Percentiles rank a stretch among this genome's conserved stretches.
Evolutionary conservation across 2,113 vertebrate species (phyloP).

Genomic region (Ictalurus furcatus): DNA sequence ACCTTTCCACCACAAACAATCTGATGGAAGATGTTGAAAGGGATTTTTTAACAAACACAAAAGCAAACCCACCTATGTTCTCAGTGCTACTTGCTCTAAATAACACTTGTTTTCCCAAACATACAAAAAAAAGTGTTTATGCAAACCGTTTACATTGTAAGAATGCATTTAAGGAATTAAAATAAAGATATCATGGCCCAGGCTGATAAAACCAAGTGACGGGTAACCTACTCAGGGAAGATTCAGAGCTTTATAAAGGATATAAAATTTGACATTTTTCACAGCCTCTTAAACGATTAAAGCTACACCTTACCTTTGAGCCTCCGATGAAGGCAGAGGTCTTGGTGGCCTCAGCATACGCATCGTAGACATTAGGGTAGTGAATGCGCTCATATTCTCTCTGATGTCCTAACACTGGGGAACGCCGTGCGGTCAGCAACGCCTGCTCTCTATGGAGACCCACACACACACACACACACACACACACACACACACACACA

Average conservation of each 20-base stretch:
- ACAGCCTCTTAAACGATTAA: not conserved
- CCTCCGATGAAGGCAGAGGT: slow-evolving; percentile 93
- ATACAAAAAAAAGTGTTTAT: slow-evolving; percentile 29
- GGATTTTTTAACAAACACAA: not conserved
- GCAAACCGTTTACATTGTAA: slow-evolving; percentile 26
- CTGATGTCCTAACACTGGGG: slow-evolving; percentile 80
- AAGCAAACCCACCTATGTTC: not conserved
- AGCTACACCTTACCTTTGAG: slow-evolving; percentile 78
- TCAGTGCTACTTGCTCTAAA: slow-evolving; percentile 8
- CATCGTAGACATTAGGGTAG: slow-evolving; percentile 93
- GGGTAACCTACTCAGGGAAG: slow-evolving; percentile 43
- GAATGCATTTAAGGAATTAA: slow-evolving; percentile 40
- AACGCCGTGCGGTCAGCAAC: slow-evolving; percentile 80
- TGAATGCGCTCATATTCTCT: slow-evolving; percentile 80
- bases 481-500: not conserved
- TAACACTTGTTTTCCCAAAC: slow-evolving; percentile 17
- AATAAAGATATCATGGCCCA: slow-evolving; percentile 49
- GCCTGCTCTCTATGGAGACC: slow-evolving; percentile 83
- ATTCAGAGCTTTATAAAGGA: not conserved
- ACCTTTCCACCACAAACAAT: not conserved
- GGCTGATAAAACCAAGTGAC: slow-evolving; percentile 51
- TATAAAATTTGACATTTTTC: not conserved
- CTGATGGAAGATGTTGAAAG: not conserved
- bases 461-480: not conserved
- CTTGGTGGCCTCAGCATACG: slow-evolving; percentile 86